Conservation (phyloP, 2,888 invertebrate species). For the Dasysyrphus tricinctus region DNA sequence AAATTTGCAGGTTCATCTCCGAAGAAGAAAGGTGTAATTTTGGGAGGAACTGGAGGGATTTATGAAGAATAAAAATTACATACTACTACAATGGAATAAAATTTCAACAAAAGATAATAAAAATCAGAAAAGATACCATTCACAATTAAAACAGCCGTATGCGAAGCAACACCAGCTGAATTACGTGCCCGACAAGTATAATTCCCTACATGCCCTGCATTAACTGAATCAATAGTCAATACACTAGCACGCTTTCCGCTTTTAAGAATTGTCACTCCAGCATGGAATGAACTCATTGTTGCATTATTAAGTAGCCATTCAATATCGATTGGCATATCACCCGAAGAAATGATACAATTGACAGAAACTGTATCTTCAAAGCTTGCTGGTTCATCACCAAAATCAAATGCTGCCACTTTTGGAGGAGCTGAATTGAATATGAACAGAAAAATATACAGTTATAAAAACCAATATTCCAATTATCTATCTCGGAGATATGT, state of each 20-base stretch:
- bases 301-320: constrained; percentile 86
- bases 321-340: constrained; percentile 89
- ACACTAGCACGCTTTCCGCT: constrained; percentile 85
- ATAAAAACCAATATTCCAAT: background rate
- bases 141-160: constrained; percentile 86
- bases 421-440: constrained; percentile 86
- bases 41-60: constrained; percentile 81
- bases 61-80: constrained; percentile 25
- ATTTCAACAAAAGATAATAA: constrained; percentile 5
- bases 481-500: background rate
- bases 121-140: constrained; percentile 84
- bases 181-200: constrained; percentile 87
- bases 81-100: constrained; percentile 23
- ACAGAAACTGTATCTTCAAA: constrained; percentile 86
- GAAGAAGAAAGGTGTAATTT: constrained; percentile 85
- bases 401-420: constrained; percentile 88
- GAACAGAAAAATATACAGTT: background rate
- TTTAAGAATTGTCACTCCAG: constrained; percentile 73
- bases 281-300: constrained; percentile 69
- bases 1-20: constrained; percentile 86
- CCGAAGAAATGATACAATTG: constrained; percentile 87
- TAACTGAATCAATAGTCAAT: constrained; percentile 85
- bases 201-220: constrained; percentile 86
- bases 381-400: constrained; percentile 87
- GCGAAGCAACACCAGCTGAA: constrained; percentile 85